These are phyloP conservation scores for Seira ritae DNA, from an alignment of 2,888 invertebrate genomes.

Conservation along the genomic window DNA sequence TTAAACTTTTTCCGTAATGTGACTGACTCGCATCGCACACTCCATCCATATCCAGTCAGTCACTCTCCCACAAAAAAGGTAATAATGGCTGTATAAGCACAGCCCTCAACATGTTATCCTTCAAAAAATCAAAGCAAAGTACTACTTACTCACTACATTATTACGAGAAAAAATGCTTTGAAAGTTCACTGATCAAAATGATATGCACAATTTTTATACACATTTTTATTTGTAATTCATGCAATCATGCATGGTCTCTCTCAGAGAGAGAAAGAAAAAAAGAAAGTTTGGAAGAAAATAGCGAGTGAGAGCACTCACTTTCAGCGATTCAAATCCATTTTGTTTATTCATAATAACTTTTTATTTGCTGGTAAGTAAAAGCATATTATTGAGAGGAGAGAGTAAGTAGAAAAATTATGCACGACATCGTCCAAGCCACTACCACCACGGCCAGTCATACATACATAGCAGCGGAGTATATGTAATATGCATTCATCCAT, in stretches of 20 bases:
- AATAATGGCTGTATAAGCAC: constrained; percentile 49
- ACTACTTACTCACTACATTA: constrained; percentile 53
- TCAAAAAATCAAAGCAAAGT: constrained; percentile 55
- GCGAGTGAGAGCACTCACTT: no score
- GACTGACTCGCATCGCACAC: constrained; percentile 39
- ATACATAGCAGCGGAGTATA: no score
- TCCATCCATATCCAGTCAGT: no score
- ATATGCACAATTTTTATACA: constrained; percentile 50
- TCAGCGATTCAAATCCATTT: constrained; percentile 35
- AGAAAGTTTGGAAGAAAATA: no score
- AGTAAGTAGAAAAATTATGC: constrained; percentile 56
- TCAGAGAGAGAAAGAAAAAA: not conserved
- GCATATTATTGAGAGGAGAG: no score
- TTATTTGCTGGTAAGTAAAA: no score
- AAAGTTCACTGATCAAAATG: constrained; percentile 52
- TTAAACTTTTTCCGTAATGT: constrained; percentile 58
- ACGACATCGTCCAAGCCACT: constrained; percentile 27
- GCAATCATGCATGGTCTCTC: no score
- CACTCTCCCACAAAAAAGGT: no score
- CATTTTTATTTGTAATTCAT: constrained; percentile 45
- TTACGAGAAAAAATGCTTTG: constrained; percentile 41
- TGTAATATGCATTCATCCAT: no score
- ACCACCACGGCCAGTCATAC: no score
- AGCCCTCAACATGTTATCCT: constrained; percentile 53
- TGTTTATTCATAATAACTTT: no score